These are phyloP conservation scores for Drosophila repleta DNA, from an alignment of 1,140 invertebrate species.

Conservation along the genomic window DNA sequence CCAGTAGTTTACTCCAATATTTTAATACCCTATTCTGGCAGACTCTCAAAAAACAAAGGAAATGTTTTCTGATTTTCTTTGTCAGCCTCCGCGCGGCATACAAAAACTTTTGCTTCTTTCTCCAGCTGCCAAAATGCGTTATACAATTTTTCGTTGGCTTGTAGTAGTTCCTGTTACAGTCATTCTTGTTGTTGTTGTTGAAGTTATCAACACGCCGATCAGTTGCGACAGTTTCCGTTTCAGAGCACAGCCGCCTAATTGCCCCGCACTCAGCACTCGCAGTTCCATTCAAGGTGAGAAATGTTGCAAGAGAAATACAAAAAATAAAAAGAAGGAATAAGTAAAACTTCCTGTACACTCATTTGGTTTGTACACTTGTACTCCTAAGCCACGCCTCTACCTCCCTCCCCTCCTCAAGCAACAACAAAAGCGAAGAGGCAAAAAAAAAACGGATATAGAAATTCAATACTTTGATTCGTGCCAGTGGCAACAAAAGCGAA, in stretches of 20 bases:
- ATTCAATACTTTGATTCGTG: constrained; percentile 84
- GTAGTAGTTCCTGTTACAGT: constrained; percentile 24
- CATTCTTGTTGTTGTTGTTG: constrained; percentile 50
- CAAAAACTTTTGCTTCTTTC: constrained; percentile 57
- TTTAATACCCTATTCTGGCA: background rate
- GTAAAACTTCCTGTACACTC: constrained; percentile 78
- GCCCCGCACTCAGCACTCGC: constrained; percentile 70
- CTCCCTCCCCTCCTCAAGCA: background rate
- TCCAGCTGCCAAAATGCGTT: constrained; percentile 45
- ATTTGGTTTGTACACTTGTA: constrained; percentile 59
- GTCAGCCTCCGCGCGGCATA: constrained; percentile 22
- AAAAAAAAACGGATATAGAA: constrained; percentile 81
- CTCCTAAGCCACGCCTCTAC: constrained; percentile 37
- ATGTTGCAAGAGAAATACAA: constrained; percentile 32
- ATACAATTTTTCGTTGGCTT: constrained; percentile 40
- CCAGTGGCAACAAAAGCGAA: constrained; percentile 51
- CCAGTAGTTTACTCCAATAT: background rate
- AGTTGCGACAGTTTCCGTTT: constrained; percentile 79
- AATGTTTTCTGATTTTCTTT: constrained; percentile 52
- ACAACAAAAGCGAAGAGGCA: background rate
- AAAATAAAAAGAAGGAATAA: constrained; percentile 24
- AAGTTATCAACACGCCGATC: constrained; percentile 80
- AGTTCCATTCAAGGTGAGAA: constrained; percentile 68
- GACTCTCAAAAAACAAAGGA: constrained; percentile 47
- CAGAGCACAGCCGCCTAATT: constrained; percentile 72